Conservation (phyloP, 2,888 invertebrate species). For the Laspeyria flexula region DNA sequence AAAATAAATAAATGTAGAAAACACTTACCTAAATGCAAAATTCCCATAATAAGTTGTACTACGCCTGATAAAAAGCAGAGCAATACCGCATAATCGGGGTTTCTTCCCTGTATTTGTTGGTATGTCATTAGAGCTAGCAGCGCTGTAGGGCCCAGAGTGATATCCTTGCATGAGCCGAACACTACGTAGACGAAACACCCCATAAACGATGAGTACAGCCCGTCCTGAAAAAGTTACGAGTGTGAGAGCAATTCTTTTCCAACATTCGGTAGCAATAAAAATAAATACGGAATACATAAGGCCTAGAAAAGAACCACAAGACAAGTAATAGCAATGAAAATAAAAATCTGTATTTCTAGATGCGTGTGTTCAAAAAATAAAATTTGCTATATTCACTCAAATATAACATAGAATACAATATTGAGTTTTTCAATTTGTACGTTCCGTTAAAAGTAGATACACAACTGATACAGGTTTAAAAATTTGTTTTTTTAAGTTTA, state of each 20-base stretch:
- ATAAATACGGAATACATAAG: conserved; percentile 8
- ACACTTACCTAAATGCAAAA: conserved; percentile 91
- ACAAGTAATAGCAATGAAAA: conserved; percentile 2
- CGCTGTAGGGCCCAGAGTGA: conserved; percentile 97
- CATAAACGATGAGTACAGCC: conserved; percentile 97
- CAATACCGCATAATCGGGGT: conserved; percentile 92
- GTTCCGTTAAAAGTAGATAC: too few relatives aligned
- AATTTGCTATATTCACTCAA: neutral
- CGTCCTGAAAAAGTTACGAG: conserved; percentile 89
- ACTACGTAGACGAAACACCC: conserved; percentile 96
- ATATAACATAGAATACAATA: too few relatives aligned
- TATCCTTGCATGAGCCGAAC: conserved; percentile 95
- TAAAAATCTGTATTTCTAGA: neutral
- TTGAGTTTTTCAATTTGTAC: too few relatives aligned
- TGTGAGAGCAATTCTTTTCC: conserved; percentile 12
- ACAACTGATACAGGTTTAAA: too few relatives aligned
- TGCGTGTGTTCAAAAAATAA: neutral
- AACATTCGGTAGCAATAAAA: conserved; percentile 8
- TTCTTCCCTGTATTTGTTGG: conserved; percentile 90
- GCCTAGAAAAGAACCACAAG: neutral
- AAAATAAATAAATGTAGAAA: neutral
- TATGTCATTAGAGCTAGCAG: conserved; percentile 96
- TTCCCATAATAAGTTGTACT: conserved; percentile 93
- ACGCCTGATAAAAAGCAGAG: conserved; percentile 94
- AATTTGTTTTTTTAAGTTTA: too few relatives aligned